phyloP scores from a whole-genome alignment of 1,140 invertebrate genomes.

The Lordiphosa collinella region DNA sequence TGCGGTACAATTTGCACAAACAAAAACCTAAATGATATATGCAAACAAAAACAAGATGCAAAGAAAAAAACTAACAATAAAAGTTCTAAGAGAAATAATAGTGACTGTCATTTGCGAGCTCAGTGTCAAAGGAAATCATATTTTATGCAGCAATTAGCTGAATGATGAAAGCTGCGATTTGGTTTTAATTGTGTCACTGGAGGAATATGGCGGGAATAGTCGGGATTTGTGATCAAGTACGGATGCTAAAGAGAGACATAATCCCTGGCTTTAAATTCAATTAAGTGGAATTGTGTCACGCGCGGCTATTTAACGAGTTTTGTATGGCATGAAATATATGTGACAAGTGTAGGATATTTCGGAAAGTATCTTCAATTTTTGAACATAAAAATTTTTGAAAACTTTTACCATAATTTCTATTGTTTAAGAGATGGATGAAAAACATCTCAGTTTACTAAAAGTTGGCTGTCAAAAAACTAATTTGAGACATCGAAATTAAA shows the following conservation, averaged over 20 bases:
- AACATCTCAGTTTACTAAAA: too few relatives aligned
- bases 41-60: neutral
- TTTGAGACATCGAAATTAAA: too few relatives aligned
- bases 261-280: slow-evolving; percentile 55
- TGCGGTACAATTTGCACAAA: slow-evolving; percentile 3
- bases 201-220: slow-evolving; percentile 7
- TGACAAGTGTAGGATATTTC: too few relatives aligned
- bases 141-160: slow-evolving; percentile 65
- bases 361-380: too few relatives aligned
- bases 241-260: neutral
- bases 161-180: slow-evolving; percentile 23
- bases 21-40: slow-evolving; percentile 4
- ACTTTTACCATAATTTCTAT: too few relatives aligned
- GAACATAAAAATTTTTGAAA: too few relatives aligned
- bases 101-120: slow-evolving; percentile 17
- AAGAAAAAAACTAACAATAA: neutral
- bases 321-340: neutral
- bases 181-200: slow-evolving; percentile 40
- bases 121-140: slow-evolving; percentile 75
- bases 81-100: slow-evolving; percentile 4
- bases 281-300: slow-evolving; percentile 68
- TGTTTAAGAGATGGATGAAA: too few relatives aligned
- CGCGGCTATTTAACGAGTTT: slow-evolving; percentile 14
- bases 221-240: neutral
- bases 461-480: too few relatives aligned